phyloP scores from a whole-genome alignment of 1,140 invertebrate species.

The Papilio polyxenes region DNA sequence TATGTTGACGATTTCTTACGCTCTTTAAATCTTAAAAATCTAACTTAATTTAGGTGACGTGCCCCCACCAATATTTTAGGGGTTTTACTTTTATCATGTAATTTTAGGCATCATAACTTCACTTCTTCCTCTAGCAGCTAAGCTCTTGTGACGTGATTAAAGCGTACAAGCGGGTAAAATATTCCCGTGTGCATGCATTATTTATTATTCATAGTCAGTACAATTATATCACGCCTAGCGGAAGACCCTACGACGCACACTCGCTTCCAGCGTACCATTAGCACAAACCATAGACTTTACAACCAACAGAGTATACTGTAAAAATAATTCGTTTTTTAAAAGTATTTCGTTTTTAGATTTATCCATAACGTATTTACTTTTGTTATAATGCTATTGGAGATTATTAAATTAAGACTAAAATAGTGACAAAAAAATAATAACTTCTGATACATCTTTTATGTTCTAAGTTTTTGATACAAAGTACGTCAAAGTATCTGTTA shows the following conservation, averaged over 20 bases:
- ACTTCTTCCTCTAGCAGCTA: background rate
- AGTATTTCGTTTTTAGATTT: background rate
- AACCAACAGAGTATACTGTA: background rate
- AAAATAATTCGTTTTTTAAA: background rate
- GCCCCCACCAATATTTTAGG: background rate
- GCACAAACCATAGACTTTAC: constrained; percentile 27
- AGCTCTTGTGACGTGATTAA: constrained; percentile 32
- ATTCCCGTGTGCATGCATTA: constrained; percentile 38
- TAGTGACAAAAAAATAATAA: background rate
- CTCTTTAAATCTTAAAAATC: background rate
- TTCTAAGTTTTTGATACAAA: no score
- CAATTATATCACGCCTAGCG: constrained; percentile 50
- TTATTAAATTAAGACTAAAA: background rate
- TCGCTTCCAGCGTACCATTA: constrained; percentile 37
- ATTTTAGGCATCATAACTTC: background rate
- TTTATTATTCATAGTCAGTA: constrained; percentile 46
- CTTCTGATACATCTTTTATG: no score
- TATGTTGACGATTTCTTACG: no score
- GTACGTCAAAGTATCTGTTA: no score
- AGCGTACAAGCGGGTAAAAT: constrained; percentile 34
- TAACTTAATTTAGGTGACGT: background rate
- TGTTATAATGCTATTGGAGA: background rate
- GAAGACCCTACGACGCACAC: constrained; percentile 39
- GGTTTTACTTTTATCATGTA: background rate
- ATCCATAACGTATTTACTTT: background rate